These are phyloP conservation scores for Ochropleura plecta DNA, from an alignment of 2,888 invertebrate genomes.

Conservation along the genomic window DNA sequence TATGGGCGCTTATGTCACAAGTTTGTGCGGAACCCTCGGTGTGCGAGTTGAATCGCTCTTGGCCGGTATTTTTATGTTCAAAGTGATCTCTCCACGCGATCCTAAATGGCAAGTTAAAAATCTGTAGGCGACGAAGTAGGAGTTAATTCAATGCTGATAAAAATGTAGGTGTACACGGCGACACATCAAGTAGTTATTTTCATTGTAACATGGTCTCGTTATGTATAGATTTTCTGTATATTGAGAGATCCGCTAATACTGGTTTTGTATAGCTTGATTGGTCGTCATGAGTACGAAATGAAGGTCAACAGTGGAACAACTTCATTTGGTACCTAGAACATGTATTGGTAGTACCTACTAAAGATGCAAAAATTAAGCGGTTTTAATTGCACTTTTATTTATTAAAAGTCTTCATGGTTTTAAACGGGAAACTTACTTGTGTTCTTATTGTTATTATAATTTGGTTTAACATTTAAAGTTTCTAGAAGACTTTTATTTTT, in stretches of 20 bases:
- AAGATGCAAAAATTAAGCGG: neutral
- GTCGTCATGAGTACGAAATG: neutral
- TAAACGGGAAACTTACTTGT: no score
- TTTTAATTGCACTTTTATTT: neutral
- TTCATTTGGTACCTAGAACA: conserved; percentile 25
- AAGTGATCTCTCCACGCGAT: conserved; percentile 59
- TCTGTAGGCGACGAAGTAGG: conserved; percentile 63
- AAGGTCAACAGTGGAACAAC: conserved; percentile 32
- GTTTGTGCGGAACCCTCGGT: no score
- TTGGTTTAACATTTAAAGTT: neutral
- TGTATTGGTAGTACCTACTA: neutral
- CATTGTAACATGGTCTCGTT: no score
- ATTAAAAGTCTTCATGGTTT: no score
- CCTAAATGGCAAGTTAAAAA: conserved; percentile 50
- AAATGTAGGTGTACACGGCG: conserved; percentile 16
- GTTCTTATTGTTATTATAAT: neutral
- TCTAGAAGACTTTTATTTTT: neutral
- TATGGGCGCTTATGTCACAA: no score
- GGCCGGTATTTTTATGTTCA: conserved; percentile 34
- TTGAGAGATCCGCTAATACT: no score
- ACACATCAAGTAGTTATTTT: no score
- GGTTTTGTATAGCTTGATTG: no score
- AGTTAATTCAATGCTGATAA: conserved; percentile 55
- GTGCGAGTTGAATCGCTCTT: no score
- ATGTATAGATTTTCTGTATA: no score